phyloP scores from a whole-genome alignment of 2,113 vertebrate genomes.

The Corydoras maculifer region DNA sequence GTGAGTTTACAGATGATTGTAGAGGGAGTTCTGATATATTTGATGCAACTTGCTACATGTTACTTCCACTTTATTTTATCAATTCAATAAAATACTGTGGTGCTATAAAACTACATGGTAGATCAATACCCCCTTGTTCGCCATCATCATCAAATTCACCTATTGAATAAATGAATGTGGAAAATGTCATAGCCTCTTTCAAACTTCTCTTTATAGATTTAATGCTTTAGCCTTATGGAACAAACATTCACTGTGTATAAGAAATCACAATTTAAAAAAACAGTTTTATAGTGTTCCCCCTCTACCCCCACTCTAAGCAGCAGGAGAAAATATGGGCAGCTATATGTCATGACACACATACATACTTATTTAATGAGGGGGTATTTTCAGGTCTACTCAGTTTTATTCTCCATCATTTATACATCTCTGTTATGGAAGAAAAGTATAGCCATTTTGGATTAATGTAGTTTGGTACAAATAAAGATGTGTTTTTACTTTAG shows the following conservation, averaged over 20 bases:
- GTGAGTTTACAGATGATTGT: too few relatives aligned
- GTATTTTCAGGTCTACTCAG: too few relatives aligned
- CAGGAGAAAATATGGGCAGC: conserved; percentile 28
- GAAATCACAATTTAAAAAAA: neutral
- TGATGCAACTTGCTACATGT: too few relatives aligned
- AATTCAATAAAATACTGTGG: conserved; percentile 46
- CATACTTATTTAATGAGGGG: conserved; percentile 1
- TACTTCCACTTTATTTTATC: conserved; percentile 44
- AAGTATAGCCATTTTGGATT: too few relatives aligned
- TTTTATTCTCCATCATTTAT: too few relatives aligned
- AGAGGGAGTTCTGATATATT: too few relatives aligned
- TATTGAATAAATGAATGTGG: conserved; percentile 57
- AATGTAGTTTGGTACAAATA: too few relatives aligned
- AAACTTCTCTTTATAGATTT: conserved; percentile 49
- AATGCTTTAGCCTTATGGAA: conserved; percentile 33
- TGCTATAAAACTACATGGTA: conserved; percentile 31
- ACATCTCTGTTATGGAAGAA: too few relatives aligned
- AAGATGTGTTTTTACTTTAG: too few relatives aligned
- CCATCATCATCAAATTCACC: conserved; percentile 50
- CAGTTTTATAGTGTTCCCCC: neutral
- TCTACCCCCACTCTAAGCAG: conserved; percentile 1
- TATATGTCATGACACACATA: conserved; percentile 27
- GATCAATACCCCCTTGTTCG: conserved; percentile 44
- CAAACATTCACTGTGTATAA: conserved; percentile 12
- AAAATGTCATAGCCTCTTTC: conserved; percentile 53